Evolutionary conservation across 2,113 vertebrate species (phyloP).

Genomic region (Microcebus murinus): DNA sequence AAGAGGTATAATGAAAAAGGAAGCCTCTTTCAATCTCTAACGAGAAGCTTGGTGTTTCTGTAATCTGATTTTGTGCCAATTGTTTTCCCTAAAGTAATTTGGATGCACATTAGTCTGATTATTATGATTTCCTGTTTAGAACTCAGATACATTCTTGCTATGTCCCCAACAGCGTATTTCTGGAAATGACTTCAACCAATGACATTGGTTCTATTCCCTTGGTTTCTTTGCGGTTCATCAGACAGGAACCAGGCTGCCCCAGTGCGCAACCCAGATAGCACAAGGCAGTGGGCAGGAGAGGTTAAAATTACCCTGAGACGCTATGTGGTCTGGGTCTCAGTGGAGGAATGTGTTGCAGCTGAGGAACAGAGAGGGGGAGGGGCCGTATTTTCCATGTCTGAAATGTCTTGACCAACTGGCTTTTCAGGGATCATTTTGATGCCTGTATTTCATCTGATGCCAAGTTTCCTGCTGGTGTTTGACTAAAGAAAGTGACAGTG

Average conservation of each 20-base stretch:
- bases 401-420: background rate
- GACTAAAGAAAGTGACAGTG: background rate
- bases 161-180: constrained; percentile 57
- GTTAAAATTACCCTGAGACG: background rate
- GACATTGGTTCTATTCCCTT: constrained; percentile 54
- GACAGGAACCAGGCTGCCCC: constrained; percentile 60
- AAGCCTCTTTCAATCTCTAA: constrained; percentile 44
- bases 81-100: constrained; percentile 63
- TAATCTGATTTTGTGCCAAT: constrained; percentile 61
- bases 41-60: background rate
- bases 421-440: background rate
- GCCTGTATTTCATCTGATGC: background rate
- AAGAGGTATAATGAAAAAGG: constrained; percentile 50
- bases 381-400: background rate
- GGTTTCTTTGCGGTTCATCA: constrained; percentile 64
- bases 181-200: constrained; percentile 76
- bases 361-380: too few relatives aligned
- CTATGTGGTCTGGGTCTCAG: background rate
- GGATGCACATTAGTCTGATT: constrained; percentile 55
- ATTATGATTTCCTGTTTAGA: constrained; percentile 68
- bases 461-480: background rate
- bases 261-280: constrained; percentile 22
- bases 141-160: constrained; percentile 57
- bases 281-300: background rate
- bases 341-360: background rate